Base-by-base conservation (phyloP, 2,797 vertebrate genomes). In the Poecile montanus region DNA sequence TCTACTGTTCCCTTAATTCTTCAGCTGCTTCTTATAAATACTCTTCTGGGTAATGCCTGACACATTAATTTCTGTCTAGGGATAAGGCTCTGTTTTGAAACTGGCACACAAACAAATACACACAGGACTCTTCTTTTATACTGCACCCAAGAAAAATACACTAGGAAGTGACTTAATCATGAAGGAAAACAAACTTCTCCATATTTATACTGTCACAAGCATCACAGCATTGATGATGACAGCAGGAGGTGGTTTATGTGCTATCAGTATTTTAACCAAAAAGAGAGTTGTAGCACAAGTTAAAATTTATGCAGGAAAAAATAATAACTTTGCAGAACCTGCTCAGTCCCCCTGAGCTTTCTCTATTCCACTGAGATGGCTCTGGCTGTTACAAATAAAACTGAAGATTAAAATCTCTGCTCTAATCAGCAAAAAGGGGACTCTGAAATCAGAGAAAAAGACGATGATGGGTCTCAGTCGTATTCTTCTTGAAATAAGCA, bases 31-130 rank as follows among this genome's bases (percentile, higher is more conserved):
- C 58, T 91, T 91, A 75, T 29, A 89, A 95, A 82, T 87, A 77
- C 16, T 83, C 68, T 85, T 85, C 50, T 88, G 78, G 60, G 72
- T 84, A 95, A 92, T 36, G 26, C 36, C 76, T 80, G 86, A 75
- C 57, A 93, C 63, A 67, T 83, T 88, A 77, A 94, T 67, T 93
- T 94, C 73, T 81, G 34, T 73, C 88, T 68, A 73, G 65, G 67
- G 42, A 82, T n/a, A 45, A 29, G 53, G 54, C 53, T 77, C 50
- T 85, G 53, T 77, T 97, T 94, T 94, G 77, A 94, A 95, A 95
- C 36, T 1, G 0, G 25, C 20, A 72, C 36, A 88, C 56, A 96
- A 91, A 93, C 44, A 85, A 94, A 95, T 78, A 78, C 68, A 53
- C 48, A 62, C 2, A 63, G 42, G 60, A 80, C n/a, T 12, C 20